A percentile compares a stretch with the other conserved stretches of the same genome.
These are phyloP conservation scores for Danionella cerebrum DNA, from an alignment of 2,113 vertebrate genomes.

Conservation along the genomic window DNA sequence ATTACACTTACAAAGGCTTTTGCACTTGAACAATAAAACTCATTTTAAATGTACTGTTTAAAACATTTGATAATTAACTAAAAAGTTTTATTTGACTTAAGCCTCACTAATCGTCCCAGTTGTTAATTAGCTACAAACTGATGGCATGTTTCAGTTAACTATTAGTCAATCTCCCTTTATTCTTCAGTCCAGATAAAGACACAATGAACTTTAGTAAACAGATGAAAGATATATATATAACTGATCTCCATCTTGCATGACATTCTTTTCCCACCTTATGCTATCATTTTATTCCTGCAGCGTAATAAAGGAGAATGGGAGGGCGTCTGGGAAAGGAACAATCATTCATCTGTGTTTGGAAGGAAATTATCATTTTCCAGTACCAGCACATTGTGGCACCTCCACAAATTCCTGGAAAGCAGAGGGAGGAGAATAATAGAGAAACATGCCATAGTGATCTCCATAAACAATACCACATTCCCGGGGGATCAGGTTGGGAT, in stretches of 20 bases:
- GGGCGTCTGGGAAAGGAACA: background rate
- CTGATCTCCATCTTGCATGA: background rate
- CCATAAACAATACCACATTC: background rate
- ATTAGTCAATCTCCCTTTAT: background rate
- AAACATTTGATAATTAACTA: no score
- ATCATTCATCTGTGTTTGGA: background rate
- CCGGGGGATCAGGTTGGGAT: background rate
- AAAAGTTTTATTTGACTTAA: no score
- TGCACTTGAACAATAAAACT: no score
- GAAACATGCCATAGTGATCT: background rate
- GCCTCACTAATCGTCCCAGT: no score
- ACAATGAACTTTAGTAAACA: background rate
- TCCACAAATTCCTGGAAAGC: background rate
- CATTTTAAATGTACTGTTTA: no score
- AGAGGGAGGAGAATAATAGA: background rate
- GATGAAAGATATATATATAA: background rate
- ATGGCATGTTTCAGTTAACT: background rate
- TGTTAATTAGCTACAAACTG: no score
- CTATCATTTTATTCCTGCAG: background rate
- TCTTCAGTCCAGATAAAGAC: background rate
- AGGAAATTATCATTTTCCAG: constrained; percentile 1
- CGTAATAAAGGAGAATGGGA: background rate
- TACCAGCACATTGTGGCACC: background rate
- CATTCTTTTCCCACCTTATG: background rate
- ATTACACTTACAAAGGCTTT: no score